Conservation (phyloP, 2,797 vertebrate species). For the Sparidentex hasta region DNA sequence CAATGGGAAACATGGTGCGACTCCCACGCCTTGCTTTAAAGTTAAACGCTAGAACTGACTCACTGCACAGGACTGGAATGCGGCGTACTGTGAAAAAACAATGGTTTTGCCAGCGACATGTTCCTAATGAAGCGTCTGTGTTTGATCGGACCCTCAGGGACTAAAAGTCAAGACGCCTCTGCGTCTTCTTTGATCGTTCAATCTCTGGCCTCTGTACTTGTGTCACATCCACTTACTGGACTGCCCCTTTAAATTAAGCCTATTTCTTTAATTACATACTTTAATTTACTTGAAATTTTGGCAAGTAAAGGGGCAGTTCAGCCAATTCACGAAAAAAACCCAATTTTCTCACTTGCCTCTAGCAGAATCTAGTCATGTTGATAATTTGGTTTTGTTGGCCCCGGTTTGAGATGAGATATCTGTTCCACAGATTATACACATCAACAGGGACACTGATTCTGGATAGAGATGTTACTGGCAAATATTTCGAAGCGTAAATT, state of each 20-base stretch:
- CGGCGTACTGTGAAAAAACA: too few species aligned
- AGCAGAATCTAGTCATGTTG: neutral
- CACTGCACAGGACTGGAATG: too few species aligned
- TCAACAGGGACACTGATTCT: constrained; percentile 13
- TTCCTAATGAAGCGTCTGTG: too few species aligned
- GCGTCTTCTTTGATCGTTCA: neutral
- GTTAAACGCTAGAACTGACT: too few species aligned
- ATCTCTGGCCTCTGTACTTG: neutral
- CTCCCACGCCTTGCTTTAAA: too few species aligned
- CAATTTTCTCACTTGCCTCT: constrained; percentile 1
- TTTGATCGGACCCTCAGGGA: too few species aligned
- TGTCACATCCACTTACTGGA: neutral
- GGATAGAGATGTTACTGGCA: constrained; percentile 4
- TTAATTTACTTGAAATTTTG: neutral
- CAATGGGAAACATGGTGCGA: too few species aligned
- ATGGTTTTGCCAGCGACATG: too few species aligned
- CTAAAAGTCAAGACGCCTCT: too few species aligned
- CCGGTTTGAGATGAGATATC: neutral
- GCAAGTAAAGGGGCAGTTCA: constrained; percentile 14
- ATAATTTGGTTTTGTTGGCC: neutral
- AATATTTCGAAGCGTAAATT: neutral
- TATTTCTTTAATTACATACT: neutral
- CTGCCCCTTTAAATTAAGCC: neutral
- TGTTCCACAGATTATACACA: neutral
- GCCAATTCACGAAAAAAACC: neutral